Evolutionary conservation across 1,140 invertebrate genomes (phyloP), one percentile per base, ranked within the genome.

Genomic region (Drosophila chauvacae): DNA sequence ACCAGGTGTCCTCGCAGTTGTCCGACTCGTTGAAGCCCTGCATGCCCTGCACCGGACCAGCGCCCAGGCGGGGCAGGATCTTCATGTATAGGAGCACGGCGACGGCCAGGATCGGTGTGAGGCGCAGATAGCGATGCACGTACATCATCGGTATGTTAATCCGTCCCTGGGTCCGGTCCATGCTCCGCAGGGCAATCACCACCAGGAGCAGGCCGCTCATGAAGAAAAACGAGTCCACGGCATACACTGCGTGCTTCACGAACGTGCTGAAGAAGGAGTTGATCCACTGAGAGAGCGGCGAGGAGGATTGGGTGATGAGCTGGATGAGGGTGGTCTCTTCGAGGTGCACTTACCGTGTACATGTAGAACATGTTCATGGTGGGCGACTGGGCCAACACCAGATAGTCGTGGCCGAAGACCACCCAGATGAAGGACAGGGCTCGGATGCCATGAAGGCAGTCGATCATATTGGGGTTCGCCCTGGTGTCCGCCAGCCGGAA

Each of bases 171-270:
- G 55, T 30, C 82, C 94, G 93, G 48, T 96, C 95, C 63, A 96
- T 92, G 79, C 95, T 94, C 11, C 94, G 93, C n/a, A 96, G 91
- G 1, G 95, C 87, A 33, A 95, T 93, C 58, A 95, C 93, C 70
- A 94, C 93, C 68, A 96, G 94, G 28, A 96, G 93, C 72, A 96
- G 94, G 2, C 95, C 95, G 57, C 96, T 96, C n/a, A 92, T 90
- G 83, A 97, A 97, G 93, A 98, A 98, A 92, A 98, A 98, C 0
- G 97, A 97, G 85, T 98, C 97, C 1, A 98, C 97, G 59, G 97
- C 97, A 92, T 97, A 97, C 0, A 94, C 93, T 0, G 93, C 94
- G 74, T 94, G 93, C 5, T 94, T 56, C 0, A 93, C 72, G 7
- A 95, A 93, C 73, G 94, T 94, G 4, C 93, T 93, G 64, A 7